Base-by-base conservation (phyloP, 2,797 vertebrate species). In the Mallotus villosus region DNA sequence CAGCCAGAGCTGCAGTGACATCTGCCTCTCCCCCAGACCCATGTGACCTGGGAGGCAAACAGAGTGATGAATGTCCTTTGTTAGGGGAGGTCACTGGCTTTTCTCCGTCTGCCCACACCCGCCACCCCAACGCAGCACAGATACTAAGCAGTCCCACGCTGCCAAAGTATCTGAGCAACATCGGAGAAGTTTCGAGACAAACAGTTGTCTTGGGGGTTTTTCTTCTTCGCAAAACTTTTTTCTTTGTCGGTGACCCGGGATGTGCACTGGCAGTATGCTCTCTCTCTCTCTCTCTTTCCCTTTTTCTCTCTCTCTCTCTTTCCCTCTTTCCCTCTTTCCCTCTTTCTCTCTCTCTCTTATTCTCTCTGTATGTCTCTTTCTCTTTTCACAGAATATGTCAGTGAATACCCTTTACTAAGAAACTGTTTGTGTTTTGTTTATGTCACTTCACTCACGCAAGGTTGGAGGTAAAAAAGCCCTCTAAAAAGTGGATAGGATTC, bases 31-130 rank as follows among this genome's bases (percentile, higher is more conserved):
- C 84, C 55, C 81, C 67, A 81, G 69, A 71, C 84, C 88, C 82
- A 80, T 87, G 89, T 92, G 92, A 91, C 88, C 90, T 77, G 79
- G 79, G 84, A 79, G 78, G 83, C 81, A 91, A 90, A 91, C 80
- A 88, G 77, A 73, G 46, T 81, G 73, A 82, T 87, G 82, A 86
- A 85, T 88, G 88, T 82, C 71, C 46, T 89, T 89, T 92, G 88
- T 90, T 82, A 91, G 86, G 80, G 80, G 80, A 88, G 87, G 85
- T 83, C 83, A 88, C 83, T 87, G 75, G 76, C 76, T 87, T 88
- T 89, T 91, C 81, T 88, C 68, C 67, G 66, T 81, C 63, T 49
- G 57, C 55, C 74, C 63, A 22, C 63, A 22, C 78, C 71, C 51
- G 37, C 37, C 37, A 41, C 37, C 79, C 75, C 67, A 68, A 64